Evolutionary conservation across 2,888 invertebrate genomes (phyloP), one percentile per base, ranked within the genome.

Genomic region (Glyphotaelius pellucidus): DNA sequence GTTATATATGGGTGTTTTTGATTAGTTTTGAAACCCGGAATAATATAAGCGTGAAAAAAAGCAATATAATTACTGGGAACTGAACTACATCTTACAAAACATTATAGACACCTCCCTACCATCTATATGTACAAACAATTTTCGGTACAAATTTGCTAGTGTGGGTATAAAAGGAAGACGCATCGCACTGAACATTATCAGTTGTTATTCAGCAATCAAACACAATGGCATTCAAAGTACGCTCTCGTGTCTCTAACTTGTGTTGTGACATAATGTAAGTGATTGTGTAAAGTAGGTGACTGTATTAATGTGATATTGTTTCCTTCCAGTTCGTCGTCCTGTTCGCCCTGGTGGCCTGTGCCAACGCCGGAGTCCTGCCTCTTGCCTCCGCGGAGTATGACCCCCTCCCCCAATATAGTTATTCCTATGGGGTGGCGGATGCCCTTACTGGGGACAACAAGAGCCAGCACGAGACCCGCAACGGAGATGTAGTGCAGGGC

Each of bases 381-480:
- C 91, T 93, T 94, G 94, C 67, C 25, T 67, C 67, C 25, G 67
- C 95, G 90, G 95, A 95, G 94, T 94, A 94, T 94, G 94, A 95
- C 92, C 93, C 89, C 19, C 25, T 19, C 67, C 67, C 67, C 0
- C 67, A 67, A 7, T 67, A 67, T 7, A 67, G 67, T 1, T 87
- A 96, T 95, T 94, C 95, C 0, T 96, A 96, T 94, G 95, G 96
- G 92, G 96, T 96, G 47, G 96, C 96, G 80, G 96, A 96, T 94
- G 95, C 95, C 94, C 94, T 95, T 94, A 96, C 96, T 93, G 96
- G 96, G 32, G 96, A 96, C 95, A 95, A 94, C 95, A 96, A 96
- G 94, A 96, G 95, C 94, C 96, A 96, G 94, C 95, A 95, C 52
- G 96, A 96, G 94, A 95, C 95, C 91, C 95, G 96, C 93, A 94